Evolutionary conservation across 2,888 invertebrate species (phyloP).

Genomic region (Serrognathus titanus): DNA sequence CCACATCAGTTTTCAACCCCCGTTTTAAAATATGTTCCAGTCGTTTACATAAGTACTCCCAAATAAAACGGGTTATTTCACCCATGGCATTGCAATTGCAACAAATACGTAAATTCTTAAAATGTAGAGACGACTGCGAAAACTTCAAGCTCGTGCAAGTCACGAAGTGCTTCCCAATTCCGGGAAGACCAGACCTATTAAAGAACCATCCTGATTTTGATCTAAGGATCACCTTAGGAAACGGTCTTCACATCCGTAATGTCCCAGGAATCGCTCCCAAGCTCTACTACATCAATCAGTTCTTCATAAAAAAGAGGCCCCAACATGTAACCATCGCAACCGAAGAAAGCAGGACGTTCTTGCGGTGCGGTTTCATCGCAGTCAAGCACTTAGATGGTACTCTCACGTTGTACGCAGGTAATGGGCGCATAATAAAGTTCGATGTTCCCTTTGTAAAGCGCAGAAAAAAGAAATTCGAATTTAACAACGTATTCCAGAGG

Average conservation of each 20-base stretch:
- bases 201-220: slow-evolving; percentile 4
- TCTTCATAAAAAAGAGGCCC: slow-evolving; percentile 11
- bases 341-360: slow-evolving; percentile 14
- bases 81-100: slow-evolving; percentile 4
- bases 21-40: slow-evolving; percentile 13
- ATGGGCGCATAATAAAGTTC: slow-evolving; percentile 13
- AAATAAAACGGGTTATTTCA: slow-evolving; percentile 5
- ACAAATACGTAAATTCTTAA: slow-evolving; percentile 6
- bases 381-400: slow-evolving; percentile 10
- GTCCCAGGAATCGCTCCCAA: slow-evolving; percentile 3
- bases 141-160: not conserved
- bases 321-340: slow-evolving; percentile 4
- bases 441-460: slow-evolving; percentile 8
- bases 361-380: slow-evolving; percentile 11
- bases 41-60: slow-evolving; percentile 11
- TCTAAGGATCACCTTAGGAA: slow-evolving; percentile 14
- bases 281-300: slow-evolving; percentile 8
- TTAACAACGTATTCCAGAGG: not conserved
- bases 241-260: slow-evolving; percentile 15
- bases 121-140: slow-evolving; percentile 3
- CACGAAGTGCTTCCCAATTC: not conserved
- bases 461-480: not conserved
- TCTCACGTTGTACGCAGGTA: slow-evolving; percentile 7
- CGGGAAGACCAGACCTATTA: not conserved
- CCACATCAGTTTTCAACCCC: not conserved